Percentiles rank a stretch among this genome's conserved stretches.
Conservation (phyloP, 2,113 vertebrate genomes). For the Platysteira castanea region DNA sequence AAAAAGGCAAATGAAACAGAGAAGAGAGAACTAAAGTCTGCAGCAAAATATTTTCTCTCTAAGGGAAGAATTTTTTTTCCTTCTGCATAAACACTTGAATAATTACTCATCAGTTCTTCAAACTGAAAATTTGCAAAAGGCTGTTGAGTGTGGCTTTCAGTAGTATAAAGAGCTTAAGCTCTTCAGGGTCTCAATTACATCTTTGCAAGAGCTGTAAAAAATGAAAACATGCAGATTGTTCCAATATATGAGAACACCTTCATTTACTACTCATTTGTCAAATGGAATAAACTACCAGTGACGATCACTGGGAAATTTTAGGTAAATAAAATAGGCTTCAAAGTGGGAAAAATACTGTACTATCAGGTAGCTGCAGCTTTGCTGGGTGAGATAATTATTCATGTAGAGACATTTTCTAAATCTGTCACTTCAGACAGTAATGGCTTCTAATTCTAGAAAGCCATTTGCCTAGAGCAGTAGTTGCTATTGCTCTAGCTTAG, state of each 20-base stretch:
- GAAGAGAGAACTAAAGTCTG: neutral
- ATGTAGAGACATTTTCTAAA: neutral
- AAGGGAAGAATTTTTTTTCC: neutral
- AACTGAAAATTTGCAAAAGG: neutral
- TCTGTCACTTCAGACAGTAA: slow-evolving; percentile 17
- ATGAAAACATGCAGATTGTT: neutral
- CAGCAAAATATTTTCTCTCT: neutral
- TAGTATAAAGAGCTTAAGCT: neutral
- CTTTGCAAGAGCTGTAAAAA: slow-evolving; percentile 31
- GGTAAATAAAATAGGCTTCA: neutral
- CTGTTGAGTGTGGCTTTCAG: neutral
- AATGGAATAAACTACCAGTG: neutral
- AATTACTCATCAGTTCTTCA: neutral
- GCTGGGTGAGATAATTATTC: neutral
- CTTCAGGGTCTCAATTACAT: slow-evolving; percentile 20
- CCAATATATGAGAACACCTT: slow-evolving; percentile 3
- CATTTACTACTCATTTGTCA: neutral
- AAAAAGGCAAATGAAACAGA: neutral
- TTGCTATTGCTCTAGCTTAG: neutral
- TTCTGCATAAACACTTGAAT: neutral
- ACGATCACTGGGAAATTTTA: neutral
- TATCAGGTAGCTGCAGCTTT: slow-evolving; percentile 27
- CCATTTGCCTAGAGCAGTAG: slow-evolving; percentile 1
- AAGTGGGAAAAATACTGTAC: neutral
- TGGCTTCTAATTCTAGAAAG: slow-evolving; percentile 48